A percentile compares a stretch with the other conserved stretches of the same genome.
Conservation (phyloP, 2,888 invertebrate species). For the Drosophila helvetica region DNA sequence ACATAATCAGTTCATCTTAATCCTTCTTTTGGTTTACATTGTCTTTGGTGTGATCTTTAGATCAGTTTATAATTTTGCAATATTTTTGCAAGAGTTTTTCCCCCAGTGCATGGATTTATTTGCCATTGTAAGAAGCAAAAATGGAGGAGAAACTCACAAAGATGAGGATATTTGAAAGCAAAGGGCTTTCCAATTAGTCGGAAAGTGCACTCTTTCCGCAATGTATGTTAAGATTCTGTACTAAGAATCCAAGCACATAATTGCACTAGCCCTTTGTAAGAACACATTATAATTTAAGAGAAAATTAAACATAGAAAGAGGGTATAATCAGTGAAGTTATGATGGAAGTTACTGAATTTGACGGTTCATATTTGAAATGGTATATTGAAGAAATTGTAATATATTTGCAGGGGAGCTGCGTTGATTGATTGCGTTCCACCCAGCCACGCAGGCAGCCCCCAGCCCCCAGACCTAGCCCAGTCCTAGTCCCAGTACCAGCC, state of each 20-base stretch:
- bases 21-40: too few species aligned
- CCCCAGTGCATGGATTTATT: not conserved
- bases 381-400: constrained; percentile 3
- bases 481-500: too few species aligned
- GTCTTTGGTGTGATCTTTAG: too few species aligned
- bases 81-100: not conserved
- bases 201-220: not conserved
- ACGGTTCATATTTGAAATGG: not conserved
- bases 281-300: too few species aligned
- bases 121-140: not conserved
- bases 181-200: constrained; percentile 6
- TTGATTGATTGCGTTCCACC: constrained; percentile 27
- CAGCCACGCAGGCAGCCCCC: not conserved
- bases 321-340: not conserved
- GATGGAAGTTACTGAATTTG: not conserved
- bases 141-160: not conserved
- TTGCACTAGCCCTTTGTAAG: too few species aligned
- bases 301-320: too few species aligned
- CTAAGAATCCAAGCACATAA: not conserved
- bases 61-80: too few species aligned
- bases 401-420: constrained; percentile 7
- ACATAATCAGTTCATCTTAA: too few species aligned
- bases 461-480: not conserved
- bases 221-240: not conserved
- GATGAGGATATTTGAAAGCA: not conserved